Evolutionary conservation across 2,888 invertebrate genomes (phyloP), one percentile per base, ranked within the genome.

Genomic region (Xestia c-nigrum): DNA sequence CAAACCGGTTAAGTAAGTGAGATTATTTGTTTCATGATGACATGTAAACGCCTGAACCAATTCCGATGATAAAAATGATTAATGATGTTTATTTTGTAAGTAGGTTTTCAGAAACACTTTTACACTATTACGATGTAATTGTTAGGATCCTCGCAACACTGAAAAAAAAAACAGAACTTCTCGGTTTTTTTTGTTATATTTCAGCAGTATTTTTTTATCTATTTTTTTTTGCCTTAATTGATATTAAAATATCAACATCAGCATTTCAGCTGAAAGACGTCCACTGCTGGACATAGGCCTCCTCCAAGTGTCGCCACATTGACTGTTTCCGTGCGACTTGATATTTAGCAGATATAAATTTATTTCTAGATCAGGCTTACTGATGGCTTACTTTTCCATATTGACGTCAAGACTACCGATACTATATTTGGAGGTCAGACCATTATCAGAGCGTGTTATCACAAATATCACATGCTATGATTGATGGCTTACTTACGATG

Each of bases 401-500:
- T 47, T 38, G 21, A 9, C 66, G 6, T 73, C 43, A 76, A 19
- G 14, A 50, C 24, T 57, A 75, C n/a, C 16, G 40, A 47, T 68
- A 74, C 14, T n/a, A 65, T 14, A 43, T n/a, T 68, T 57, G 57
- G 7, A 80, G 80, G 64, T 57, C 43, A 57, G 14, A 14, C 40
- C 31, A 46, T 38, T 72, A 68, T 75, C 63, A 57, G 43, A 6
- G 57, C 6, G 9, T n/a, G 14, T 50, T 73, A 73, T 83, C 61
- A 83, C 52, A 52, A 59, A 16, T 76, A 76, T 67, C 47, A 61
- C 43, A 38, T 40, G 21, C 14, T 40, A 66, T 70, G 70, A 73
- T 67, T 61, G 50, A 83, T 78, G n/a, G 55, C 47, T 72, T 71
- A 46, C 64, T 21, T 43, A 64, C 31, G 24, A 52, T 24, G 24